These are phyloP conservation scores for Thaleichthys pacificus DNA, from an alignment of 2,797 vertebrate species.

Conservation along the genomic window DNA sequence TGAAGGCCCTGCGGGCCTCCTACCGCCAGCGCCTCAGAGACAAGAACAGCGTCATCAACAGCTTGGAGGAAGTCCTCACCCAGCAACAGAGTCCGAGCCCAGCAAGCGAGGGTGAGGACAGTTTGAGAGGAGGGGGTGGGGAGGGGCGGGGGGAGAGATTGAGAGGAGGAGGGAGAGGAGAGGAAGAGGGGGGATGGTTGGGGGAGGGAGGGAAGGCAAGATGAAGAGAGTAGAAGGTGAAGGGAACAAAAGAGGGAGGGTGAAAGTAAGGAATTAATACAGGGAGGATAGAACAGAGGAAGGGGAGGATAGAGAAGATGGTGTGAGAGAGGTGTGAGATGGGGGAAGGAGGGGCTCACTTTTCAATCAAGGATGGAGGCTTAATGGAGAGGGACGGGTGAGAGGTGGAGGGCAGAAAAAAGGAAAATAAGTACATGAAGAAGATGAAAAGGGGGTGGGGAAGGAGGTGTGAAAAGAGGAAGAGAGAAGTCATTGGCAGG, in stretches of 20 bases:
- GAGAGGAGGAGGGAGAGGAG: neutral
- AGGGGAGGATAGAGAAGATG: constrained; percentile 14
- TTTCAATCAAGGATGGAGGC: constrained; percentile 23
- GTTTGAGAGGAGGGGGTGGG: neutral
- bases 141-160: neutral
- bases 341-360: neutral
- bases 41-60: constrained; percentile 78
- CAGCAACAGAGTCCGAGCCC: constrained; percentile 68
- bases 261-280: neutral
- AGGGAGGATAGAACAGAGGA: neutral
- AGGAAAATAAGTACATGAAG: neutral
- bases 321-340: neutral
- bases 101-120: constrained; percentile 66
- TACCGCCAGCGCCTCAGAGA: constrained; percentile 78
- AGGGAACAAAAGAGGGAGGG: constrained; percentile 9
- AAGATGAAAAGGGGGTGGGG: neutral
- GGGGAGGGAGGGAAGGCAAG: neutral
- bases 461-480: neutral
- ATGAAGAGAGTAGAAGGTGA: neutral
- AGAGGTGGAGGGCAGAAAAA: neutral
- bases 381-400: neutral
- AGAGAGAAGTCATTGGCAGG: neutral
- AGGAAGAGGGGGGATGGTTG: neutral
- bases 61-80: constrained; percentile 77
- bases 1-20: constrained; percentile 75